Evolutionary conservation across 2,797 vertebrate species (phyloP).

Genomic region (Anniella stebbinsi): DNA sequence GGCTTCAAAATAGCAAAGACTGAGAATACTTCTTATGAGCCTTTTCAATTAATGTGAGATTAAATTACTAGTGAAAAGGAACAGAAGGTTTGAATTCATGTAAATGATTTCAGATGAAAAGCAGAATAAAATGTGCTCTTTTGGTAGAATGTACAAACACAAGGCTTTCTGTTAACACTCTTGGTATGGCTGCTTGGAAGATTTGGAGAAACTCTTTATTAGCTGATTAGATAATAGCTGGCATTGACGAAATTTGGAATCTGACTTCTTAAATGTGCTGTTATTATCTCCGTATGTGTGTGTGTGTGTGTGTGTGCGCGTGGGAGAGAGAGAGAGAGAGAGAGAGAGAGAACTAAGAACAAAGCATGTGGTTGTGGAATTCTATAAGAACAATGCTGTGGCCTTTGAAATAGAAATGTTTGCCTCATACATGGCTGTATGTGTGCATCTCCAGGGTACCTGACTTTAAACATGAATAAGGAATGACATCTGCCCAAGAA

Average conservation of each 20-base stretch:
- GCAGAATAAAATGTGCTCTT: background rate
- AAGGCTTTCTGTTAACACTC: background rate
- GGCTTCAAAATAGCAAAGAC: background rate
- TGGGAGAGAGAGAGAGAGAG: background rate
- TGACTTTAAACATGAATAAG: slow-evolving; percentile 26
- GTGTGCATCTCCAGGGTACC: background rate
- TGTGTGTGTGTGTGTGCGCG: too few species aligned
- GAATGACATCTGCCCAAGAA: slow-evolving; percentile 15
- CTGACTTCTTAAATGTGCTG: background rate
- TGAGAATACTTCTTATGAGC: background rate
- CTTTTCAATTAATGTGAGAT: background rate
- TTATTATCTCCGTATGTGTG: background rate
- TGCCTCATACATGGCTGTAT: background rate
- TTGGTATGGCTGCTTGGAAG: background rate
- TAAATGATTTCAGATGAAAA: background rate
- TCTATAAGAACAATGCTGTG: slow-evolving; percentile 5
- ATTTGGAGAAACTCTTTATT: background rate
- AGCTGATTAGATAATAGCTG: background rate
- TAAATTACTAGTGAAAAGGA: background rate
- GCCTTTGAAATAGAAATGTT: slow-evolving; percentile 15
- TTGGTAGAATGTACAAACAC: background rate
- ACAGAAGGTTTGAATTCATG: background rate
- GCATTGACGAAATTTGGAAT: background rate
- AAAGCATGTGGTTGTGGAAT: background rate
- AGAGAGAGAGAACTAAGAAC: background rate